Conservation (phyloP, 1,140 invertebrate genomes). For the Euborellia annulipes region DNA sequence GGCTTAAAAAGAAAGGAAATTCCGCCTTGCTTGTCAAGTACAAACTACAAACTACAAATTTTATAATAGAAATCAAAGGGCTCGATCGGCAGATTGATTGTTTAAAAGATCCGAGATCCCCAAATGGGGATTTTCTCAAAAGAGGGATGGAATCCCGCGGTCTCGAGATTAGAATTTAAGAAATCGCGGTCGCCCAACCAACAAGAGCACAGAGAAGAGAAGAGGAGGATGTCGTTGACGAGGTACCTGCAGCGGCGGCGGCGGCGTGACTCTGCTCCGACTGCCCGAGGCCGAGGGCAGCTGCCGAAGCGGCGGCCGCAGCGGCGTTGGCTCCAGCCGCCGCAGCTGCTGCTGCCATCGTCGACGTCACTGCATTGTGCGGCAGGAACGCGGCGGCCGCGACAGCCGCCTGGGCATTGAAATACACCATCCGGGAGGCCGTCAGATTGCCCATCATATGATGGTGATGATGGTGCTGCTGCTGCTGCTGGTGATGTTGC, state of each 20-base stretch:
- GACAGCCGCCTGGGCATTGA: slow-evolving; percentile 74
- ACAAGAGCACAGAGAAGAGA: too few species aligned
- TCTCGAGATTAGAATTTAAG: too few species aligned
- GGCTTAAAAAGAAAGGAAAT: too few species aligned
- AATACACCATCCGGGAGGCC: slow-evolving; percentile 62
- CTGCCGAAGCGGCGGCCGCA: slow-evolving; percentile 26
- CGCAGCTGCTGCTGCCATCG: slow-evolving; percentile 6
- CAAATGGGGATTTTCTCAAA: too few species aligned
- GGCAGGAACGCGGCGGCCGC: slow-evolving; percentile 63
- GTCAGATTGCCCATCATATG: slow-evolving; percentile 40
- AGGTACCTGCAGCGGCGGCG: slow-evolving; percentile 20
- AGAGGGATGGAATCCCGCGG: too few species aligned
- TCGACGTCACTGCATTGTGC: slow-evolving; percentile 28
- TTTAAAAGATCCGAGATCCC: too few species aligned
- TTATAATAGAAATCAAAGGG: too few species aligned
- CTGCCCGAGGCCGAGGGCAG: slow-evolving; percentile 24
- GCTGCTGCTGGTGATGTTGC: slow-evolving; percentile 23
- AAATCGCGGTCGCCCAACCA: too few species aligned
- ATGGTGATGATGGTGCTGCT: slow-evolving; percentile 34
- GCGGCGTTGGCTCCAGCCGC: slow-evolving; percentile 4
- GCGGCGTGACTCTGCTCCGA: slow-evolving; percentile 27
- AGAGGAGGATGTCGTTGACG: too few species aligned
- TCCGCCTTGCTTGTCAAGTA: too few species aligned
- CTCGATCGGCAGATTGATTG: too few species aligned
- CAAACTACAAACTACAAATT: too few species aligned